phyloP scores from a whole-genome alignment of 2,888 invertebrate species.

The Tetragonula carbonaria region DNA sequence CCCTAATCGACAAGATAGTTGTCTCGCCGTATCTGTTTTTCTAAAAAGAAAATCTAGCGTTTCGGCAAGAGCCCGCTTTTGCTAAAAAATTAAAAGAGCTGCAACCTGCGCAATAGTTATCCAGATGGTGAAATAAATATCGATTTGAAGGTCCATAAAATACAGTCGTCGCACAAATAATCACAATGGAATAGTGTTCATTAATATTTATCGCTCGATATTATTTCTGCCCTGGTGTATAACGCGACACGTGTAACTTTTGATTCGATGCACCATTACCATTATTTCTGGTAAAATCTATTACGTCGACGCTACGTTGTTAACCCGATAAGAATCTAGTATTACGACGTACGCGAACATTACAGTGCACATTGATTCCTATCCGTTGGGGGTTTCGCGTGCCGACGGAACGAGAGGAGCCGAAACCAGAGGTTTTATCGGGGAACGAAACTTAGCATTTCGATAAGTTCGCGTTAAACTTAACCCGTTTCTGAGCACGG shows the following conservation, averaged over 20 bases:
- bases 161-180: not conserved
- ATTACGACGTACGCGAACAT: no score
- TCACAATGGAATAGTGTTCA: not conserved
- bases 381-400: not conserved
- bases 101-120: not conserved
- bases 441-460: constrained; percentile 74
- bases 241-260: not conserved
- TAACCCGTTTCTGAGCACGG: constrained; percentile 27
- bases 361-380: constrained; percentile 2
- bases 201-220: not conserved
- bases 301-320: not conserved
- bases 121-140: not conserved
- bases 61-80: no score
- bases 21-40: no score
- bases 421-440: constrained; percentile 69
- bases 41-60: no score
- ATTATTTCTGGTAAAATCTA: not conserved
- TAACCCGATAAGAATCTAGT: not conserved
- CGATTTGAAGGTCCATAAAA: not conserved
- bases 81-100: not conserved
- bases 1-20: no score
- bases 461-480: constrained; percentile 70
- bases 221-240: not conserved
- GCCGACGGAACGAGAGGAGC: not conserved
- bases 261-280: not conserved